Conservation (phyloP, 2,797 vertebrate species). For the Onychomys leucogaster region DNA sequence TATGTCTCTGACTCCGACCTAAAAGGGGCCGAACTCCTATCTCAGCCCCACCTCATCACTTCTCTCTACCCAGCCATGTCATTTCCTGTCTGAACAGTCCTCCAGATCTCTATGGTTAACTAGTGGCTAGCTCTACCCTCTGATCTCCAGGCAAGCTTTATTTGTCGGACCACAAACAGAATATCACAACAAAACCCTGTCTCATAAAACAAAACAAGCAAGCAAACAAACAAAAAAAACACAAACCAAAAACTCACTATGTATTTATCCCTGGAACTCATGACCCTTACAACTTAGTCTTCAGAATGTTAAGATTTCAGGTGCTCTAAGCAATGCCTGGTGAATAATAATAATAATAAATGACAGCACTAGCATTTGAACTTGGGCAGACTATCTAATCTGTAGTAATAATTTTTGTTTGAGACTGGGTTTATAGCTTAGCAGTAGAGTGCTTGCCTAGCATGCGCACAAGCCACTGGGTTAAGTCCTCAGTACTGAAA, state of each 20-base stretch:
- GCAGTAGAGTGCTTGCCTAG: not conserved
- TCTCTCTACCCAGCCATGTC: no score
- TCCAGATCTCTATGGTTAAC: no score
- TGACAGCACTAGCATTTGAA: not conserved
- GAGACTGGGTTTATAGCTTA: not conserved
- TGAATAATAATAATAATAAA: not conserved
- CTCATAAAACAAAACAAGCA: not conserved
- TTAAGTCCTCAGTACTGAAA: not conserved
- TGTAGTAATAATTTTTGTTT: not conserved
- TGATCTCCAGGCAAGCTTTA: no score
- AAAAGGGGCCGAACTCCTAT: no score
- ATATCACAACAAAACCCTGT: not conserved
- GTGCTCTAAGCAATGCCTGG: not conserved
- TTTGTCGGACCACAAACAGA: no score
- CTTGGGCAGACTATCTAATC: not conserved
- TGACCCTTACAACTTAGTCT: not conserved
- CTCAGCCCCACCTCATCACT: no score
- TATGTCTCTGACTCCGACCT: no score
- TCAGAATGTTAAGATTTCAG: not conserved
- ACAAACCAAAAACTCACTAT: not conserved
- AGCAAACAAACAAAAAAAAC: not conserved
- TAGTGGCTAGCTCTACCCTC: no score
- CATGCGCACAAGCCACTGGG: not conserved
- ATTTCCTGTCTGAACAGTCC: no score
- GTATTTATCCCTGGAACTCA: not conserved